Conservation (phyloP, 2,797 vertebrate species). For the Hypotaenidia philippensis region DNA sequence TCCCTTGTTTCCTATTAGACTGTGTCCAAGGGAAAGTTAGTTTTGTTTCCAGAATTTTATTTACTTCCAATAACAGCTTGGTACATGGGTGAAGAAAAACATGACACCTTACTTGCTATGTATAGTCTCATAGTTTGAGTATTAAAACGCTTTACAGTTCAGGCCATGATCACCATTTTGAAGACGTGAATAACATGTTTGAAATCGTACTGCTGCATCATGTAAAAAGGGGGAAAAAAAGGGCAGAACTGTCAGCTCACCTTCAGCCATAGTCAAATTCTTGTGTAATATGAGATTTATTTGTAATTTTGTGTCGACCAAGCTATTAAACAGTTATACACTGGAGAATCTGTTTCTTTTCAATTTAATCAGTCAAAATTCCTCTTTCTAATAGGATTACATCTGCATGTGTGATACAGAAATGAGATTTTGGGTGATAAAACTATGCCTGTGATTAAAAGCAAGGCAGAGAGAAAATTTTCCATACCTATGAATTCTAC, state of each 20-base stretch:
- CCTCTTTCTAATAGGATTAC: not conserved
- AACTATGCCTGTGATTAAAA: not conserved
- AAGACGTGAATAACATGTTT: not conserved
- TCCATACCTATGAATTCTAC: not conserved
- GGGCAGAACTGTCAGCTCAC: not conserved
- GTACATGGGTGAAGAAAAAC: not conserved
- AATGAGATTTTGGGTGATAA: not conserved
- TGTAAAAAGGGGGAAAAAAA: not conserved
- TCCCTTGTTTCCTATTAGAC: not conserved
- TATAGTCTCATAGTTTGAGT: not conserved
- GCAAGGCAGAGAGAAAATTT: not conserved
- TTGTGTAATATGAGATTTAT: not conserved
- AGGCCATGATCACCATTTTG: not conserved
- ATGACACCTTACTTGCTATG: not conserved
- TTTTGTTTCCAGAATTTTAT: not conserved
- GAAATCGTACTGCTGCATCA: not conserved
- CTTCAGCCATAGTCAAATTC: not conserved
- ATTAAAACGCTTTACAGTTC: not conserved
- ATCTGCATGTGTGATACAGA: not conserved
- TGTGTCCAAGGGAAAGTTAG: not conserved
- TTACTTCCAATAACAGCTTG: not conserved
- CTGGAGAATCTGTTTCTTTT: not conserved
- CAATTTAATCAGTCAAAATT: not conserved
- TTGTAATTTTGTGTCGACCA: not conserved
- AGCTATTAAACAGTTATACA: not conserved